Percentiles rank a stretch among this genome's conserved stretches.
phyloP scores from a whole-genome alignment of 2,113 vertebrate species.

The Caracal caracal region DNA sequence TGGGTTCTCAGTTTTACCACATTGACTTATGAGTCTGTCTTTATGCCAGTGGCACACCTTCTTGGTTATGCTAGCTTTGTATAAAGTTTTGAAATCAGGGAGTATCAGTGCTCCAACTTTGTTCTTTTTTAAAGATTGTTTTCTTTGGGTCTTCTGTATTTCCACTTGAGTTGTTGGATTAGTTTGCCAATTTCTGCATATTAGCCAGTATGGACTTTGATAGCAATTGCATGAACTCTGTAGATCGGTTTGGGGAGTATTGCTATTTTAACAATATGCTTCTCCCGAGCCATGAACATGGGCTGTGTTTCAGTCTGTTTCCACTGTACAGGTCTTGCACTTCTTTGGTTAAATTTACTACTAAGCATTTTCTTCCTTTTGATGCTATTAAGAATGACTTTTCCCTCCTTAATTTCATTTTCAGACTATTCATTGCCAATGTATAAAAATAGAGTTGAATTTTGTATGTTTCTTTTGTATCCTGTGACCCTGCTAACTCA shows the following conservation, averaged over 20 bases:
- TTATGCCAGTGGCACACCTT: background rate
- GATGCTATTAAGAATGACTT: background rate
- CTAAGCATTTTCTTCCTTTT: background rate
- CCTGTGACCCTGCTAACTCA: background rate
- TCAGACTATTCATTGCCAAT: background rate
- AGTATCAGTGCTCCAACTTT: background rate
- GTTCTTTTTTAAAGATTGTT: background rate
- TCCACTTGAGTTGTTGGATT: background rate
- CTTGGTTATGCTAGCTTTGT: background rate
- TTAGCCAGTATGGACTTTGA: background rate
- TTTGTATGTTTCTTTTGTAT: background rate
- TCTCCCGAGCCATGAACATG: background rate
- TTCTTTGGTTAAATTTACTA: background rate
- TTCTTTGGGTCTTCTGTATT: background rate
- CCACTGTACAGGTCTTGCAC: background rate
- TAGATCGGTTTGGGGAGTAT: background rate
- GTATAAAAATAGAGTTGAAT: background rate
- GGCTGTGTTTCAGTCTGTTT: background rate
- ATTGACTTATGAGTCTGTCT: background rate
- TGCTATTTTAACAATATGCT: background rate
- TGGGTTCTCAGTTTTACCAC: background rate
- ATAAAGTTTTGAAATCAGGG: background rate
- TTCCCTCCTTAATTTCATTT: conserved; percentile 8
- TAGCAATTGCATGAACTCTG: background rate
- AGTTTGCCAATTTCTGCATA: background rate